phyloP scores from a whole-genome alignment of 2,113 vertebrate genomes.

The Turdus rufiventris region DNA sequence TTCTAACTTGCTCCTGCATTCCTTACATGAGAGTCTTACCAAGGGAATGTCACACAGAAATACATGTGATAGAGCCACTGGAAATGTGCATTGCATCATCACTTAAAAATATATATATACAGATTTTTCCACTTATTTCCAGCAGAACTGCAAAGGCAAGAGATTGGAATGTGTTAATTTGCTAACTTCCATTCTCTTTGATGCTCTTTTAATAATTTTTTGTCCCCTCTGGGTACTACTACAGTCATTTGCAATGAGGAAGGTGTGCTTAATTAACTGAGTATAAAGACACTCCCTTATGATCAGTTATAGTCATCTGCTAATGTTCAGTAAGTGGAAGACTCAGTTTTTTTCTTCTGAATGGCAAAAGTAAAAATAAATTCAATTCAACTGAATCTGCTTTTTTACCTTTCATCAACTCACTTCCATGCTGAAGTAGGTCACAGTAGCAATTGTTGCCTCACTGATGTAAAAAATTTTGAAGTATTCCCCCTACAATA shows the following conservation, averaged over 20 bases:
- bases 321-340: not conserved
- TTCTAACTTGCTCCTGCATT: not conserved
- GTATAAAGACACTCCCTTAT: not conserved
- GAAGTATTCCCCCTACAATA: not conserved
- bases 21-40: accelerated
- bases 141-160: not conserved
- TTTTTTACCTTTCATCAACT: not conserved
- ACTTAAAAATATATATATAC: not conserved
- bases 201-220: slow-evolving; percentile 24
- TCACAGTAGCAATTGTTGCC: not conserved
- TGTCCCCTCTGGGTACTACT: slow-evolving; percentile 5
- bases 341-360: not conserved
- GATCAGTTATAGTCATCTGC: not conserved
- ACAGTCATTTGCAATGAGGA: not conserved
- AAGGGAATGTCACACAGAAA: not conserved
- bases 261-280: slow-evolving; percentile 46
- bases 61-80: not conserved
- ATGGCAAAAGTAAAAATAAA: not conserved
- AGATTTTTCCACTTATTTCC: not conserved
- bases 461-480: not conserved
- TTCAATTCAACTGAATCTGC: not conserved
- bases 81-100: accelerated
- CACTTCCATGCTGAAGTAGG: not conserved
- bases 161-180: not conserved
- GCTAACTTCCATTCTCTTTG: not conserved